Evolutionary conservation across 2,797 vertebrate genomes (phyloP).

Genomic region (Bovichtus variegatus): DNA sequence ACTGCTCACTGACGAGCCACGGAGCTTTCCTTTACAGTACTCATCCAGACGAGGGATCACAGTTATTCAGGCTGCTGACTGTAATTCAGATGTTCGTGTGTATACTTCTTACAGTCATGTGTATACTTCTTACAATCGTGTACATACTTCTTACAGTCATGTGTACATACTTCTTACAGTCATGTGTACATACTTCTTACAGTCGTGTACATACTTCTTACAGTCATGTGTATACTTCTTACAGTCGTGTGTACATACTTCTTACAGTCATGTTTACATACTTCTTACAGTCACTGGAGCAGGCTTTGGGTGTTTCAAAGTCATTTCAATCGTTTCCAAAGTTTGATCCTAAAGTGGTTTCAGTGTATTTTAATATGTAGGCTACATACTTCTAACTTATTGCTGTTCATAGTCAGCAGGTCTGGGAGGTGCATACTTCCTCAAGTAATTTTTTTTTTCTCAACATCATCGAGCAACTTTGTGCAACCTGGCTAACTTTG

Average conservation of each 20-base stretch:
- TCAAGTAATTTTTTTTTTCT: background rate
- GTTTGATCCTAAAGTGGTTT: background rate
- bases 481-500: background rate
- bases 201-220: too few species aligned
- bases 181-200: background rate
- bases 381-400: too few species aligned
- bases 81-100: background rate
- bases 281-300: background rate
- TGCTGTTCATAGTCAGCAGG: background rate
- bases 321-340: background rate
- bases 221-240: too few species aligned
- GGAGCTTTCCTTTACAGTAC: fast-evolving
- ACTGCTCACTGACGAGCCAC: background rate
- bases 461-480: background rate
- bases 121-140: too few species aligned
- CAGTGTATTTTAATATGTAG: background rate
- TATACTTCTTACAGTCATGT: background rate
- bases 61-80: background rate
- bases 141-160: background rate
- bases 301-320: background rate
- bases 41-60: background rate
- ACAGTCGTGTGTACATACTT: too few species aligned
- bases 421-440: background rate
- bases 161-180: background rate
- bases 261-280: too few species aligned